Conservation (phyloP, 2,113 vertebrate species). For the Saccopteryx bilineata region DNA sequence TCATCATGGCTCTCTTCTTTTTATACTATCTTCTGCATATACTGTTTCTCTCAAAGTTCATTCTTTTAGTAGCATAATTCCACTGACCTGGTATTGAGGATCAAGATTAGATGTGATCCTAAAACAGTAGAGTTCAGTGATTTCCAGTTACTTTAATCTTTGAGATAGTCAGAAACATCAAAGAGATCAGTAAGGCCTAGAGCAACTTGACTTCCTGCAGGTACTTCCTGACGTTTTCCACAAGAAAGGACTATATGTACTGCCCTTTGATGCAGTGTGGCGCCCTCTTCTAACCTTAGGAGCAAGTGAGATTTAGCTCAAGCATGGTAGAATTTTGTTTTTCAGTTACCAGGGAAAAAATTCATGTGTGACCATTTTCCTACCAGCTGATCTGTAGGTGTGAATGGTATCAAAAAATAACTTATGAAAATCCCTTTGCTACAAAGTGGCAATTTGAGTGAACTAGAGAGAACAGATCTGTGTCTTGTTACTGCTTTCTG, state of each 20-base stretch:
- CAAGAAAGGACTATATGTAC: background rate
- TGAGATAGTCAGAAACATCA: background rate
- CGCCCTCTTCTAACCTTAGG: background rate
- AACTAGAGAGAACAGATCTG: background rate
- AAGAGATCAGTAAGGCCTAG: background rate
- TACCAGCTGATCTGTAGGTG: background rate
- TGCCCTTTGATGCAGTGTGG: background rate
- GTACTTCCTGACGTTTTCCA: background rate
- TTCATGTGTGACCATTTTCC: background rate
- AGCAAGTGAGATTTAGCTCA: background rate
- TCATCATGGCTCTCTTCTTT: background rate
- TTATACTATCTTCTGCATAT: background rate
- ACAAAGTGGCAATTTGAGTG: background rate
- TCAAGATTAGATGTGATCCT: background rate
- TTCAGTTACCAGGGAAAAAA: background rate
- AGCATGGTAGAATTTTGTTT: background rate
- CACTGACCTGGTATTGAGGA: background rate
- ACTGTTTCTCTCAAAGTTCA: background rate
- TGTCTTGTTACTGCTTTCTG: background rate
- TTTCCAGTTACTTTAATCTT: background rate
- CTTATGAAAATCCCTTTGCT: background rate
- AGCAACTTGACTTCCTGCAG: background rate
- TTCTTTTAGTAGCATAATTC: slow-evolving; percentile 4
- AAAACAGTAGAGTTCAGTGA: background rate
- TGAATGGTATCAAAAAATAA: background rate